A percentile compares a stretch with the other conserved stretches of the same genome.
Evolutionary conservation across 2,888 invertebrate species (phyloP).

Genomic region (Callyntrura sp.): DNA sequence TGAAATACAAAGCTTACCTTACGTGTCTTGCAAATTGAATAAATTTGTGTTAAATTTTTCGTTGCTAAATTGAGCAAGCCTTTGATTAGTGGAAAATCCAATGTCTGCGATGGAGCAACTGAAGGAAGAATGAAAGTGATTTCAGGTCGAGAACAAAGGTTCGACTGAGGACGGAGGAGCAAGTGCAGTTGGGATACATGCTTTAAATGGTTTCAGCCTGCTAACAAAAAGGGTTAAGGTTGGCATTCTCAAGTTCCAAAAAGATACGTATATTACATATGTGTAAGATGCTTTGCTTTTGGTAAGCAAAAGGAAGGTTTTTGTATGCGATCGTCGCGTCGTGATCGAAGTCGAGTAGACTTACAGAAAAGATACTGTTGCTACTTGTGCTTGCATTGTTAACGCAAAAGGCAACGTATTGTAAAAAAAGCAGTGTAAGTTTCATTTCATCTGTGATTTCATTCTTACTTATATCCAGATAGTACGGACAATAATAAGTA

Average conservation of each 20-base stretch:
- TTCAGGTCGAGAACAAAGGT: conserved; percentile 80
- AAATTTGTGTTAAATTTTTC: conserved; percentile 30
- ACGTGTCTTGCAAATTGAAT: conserved; percentile 13
- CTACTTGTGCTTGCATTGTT: conserved; percentile 20
- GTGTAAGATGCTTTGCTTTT: background rate
- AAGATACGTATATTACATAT: background rate
- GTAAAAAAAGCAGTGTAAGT: conserved; percentile 53
- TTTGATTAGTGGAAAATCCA: conserved; percentile 14
- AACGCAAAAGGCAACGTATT: background rate
- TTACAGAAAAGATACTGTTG: conserved; percentile 47
- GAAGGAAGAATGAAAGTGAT: conserved; percentile 75
- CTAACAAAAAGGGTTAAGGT: conserved; percentile 35
- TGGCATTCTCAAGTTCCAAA: conserved; percentile 21
- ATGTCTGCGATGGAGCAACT: conserved; percentile 34
- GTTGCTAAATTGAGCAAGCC: conserved; percentile 29
- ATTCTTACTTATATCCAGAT: conserved; percentile 17
- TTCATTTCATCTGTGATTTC: conserved; percentile 64
- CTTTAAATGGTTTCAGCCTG: conserved; percentile 50
- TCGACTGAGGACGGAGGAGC: conserved; percentile 79
- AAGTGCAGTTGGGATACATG: conserved; percentile 77
- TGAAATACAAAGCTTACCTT: conserved; percentile 17
- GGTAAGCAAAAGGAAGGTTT: conserved; percentile 4
- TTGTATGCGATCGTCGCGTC: conserved; percentile 39
- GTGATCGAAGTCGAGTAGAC: conserved; percentile 55
- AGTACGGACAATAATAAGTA: background rate